Conservation (phyloP, 2,797 vertebrate genomes). For the Hoplostethus atlanticus region DNA sequence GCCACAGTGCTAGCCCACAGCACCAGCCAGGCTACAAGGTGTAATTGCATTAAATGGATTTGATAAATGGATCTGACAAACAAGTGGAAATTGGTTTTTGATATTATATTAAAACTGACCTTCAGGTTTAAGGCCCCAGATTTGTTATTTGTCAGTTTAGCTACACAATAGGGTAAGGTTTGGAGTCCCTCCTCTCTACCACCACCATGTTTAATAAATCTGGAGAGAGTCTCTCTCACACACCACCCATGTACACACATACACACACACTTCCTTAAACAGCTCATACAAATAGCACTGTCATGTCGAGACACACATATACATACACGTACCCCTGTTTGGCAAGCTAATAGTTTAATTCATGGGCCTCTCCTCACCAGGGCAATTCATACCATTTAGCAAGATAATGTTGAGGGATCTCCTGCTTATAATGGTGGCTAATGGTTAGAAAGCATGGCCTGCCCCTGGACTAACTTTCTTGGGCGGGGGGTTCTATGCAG, state of each 20-base stretch:
- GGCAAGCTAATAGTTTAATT: neutral
- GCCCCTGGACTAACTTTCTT: neutral
- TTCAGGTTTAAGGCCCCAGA: conserved; percentile 85
- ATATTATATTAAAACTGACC: conserved; percentile 90
- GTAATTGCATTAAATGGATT: conserved; percentile 88
- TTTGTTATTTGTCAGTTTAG: conserved; percentile 84
- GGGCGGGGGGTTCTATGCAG: neutral
- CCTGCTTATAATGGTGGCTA: neutral
- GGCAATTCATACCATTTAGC: neutral
- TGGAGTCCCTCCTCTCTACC: conserved; percentile 35
- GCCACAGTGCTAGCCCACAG: conserved; percentile 46
- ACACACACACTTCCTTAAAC: conserved; percentile 6
- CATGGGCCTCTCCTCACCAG: neutral
- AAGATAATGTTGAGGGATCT: neutral
- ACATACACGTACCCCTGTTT: neutral
- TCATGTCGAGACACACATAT: neutral
- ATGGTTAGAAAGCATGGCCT: neutral
- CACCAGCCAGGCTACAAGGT: conserved; percentile 75
- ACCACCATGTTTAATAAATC: conserved; percentile 53
- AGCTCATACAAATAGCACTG: neutral
- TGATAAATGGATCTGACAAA: conserved; percentile 91
- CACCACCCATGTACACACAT: conserved; percentile 11
- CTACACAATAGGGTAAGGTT: conserved; percentile 59
- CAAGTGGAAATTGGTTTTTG: conserved; percentile 90
- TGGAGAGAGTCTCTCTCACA: conserved; percentile 35